Conservation (phyloP, 1,140 invertebrate genomes). For the Drosophila parvula region DNA sequence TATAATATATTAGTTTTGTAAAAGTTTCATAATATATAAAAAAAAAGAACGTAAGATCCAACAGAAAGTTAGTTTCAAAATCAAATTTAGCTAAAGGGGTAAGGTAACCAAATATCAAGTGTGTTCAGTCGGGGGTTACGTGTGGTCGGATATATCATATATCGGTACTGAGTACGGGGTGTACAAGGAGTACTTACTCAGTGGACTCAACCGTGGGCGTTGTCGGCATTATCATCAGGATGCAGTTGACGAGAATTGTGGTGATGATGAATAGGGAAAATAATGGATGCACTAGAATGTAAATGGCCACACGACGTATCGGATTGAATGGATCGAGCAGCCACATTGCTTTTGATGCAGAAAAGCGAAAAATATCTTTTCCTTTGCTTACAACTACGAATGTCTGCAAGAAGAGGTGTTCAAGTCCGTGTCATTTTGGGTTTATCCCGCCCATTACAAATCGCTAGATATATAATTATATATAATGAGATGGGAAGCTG, state of each 20-base stretch:
- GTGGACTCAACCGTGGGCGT: conserved; percentile 96
- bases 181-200: conserved; percentile 91
- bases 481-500: background rate
- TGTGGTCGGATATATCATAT: conserved; percentile 8
- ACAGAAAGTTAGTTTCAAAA: conserved; percentile 1
- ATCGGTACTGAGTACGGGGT: background rate
- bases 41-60: background rate
- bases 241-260: conserved; percentile 98
- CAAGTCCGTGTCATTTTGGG: conserved; percentile 8
- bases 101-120: conserved; percentile 28
- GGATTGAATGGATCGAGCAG: conserved; percentile 98
- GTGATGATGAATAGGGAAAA: conserved; percentile 99
- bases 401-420: conserved; percentile 89
- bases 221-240: conserved; percentile 98
- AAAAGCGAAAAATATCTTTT: conserved; percentile 99
- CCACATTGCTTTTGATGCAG: conserved; percentile 97
- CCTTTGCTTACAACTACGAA: conserved; percentile 99
- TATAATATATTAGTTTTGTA: conserved; percentile 33
- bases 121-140: conserved; percentile 29
- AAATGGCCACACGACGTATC: conserved; percentile 97
- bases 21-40: conserved; percentile 10
- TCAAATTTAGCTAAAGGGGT: conserved; percentile 33
- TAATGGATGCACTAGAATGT: conserved; percentile 98
- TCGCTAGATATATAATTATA: background rate
- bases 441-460: background rate